Percentiles rank a stretch among this genome's conserved stretches.
Evolutionary conservation across 2,797 vertebrate species (phyloP).

Genomic region (Balearica regulorum): DNA sequence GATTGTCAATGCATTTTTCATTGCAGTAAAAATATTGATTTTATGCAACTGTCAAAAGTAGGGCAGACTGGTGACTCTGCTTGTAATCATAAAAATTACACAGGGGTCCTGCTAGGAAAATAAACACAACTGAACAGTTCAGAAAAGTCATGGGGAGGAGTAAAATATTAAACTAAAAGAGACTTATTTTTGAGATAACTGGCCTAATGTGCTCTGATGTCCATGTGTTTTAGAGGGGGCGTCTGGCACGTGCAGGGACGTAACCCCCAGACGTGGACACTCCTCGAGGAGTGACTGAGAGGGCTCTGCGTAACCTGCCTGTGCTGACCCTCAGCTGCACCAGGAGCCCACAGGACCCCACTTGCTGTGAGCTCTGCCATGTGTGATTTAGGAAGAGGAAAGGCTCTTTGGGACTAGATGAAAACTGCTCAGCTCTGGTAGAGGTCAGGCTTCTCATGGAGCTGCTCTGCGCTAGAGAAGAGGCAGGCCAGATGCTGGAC

Average conservation of each 20-base stretch:
- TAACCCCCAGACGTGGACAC: accelerated
- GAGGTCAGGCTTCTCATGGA: neutral
- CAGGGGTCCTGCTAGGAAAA: neutral
- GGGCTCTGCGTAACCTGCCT: neutral
- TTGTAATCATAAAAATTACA: neutral
- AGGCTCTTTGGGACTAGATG: neutral
- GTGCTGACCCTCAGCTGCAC: neutral
- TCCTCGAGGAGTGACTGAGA: accelerated
- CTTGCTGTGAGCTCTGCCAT: accelerated
- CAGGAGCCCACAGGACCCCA: accelerated
- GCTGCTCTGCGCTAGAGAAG: neutral
- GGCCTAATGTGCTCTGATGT: neutral
- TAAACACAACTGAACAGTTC: neutral
- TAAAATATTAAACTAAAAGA: neutral
- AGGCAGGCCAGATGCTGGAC: too few species aligned
- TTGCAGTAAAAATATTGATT: neutral
- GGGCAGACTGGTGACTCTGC: neutral
- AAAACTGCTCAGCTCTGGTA: neutral
- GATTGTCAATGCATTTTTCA: neutral
- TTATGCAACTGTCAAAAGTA: neutral
- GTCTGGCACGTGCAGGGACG: neutral
- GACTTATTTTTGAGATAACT: neutral
- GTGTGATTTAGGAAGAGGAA: neutral
- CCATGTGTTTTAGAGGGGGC: neutral
- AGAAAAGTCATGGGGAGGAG: neutral